Evolutionary conservation across 2,888 invertebrate species (phyloP), one percentile per base, ranked within the genome.

Genomic region (Ormyrus rosae): DNA sequence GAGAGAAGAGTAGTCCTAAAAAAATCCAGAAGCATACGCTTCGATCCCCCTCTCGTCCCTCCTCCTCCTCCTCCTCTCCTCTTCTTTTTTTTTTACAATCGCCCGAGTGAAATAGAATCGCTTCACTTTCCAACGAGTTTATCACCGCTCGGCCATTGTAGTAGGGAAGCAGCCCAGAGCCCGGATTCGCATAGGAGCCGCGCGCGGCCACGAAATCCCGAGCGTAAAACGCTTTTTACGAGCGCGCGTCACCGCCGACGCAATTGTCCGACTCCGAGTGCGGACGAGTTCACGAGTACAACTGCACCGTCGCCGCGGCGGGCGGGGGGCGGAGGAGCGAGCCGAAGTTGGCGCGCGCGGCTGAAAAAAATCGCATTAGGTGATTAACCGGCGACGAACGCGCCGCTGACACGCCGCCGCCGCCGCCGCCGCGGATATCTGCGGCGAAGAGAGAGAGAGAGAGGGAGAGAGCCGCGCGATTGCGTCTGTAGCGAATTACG

Each of bases 31-130:
- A 50, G 67, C 65, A 64, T 65, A 65, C 55, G 19, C 55, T 58
- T 58, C 56, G 34, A 34, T 34, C 34, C 34, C 34, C 3, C 34
- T 2, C 61, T 13, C 19, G 19, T 46, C n/a, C 55, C 19, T 6
- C 13, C 69, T 19, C 10, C 45, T 56, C 51, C 53, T 48, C n/a
- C 48, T 46, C 51, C 53, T 48, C n/a, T 34, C 13, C 19, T 53
- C 7, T 51, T 13, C 45, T 10, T 45, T 74, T 73, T 65, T 58
- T 63, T 75, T 77, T 78, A 74, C 78, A 70, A 74, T 73, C 81
- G 67, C 65, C 56, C 65, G 74, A 81, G 73, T 81, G 77, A 81
- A 81, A 81, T 81, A 74, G 78, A 81, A 78, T 81, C 74, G 81
- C 68, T 77, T 78, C 77, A 78, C 70, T 81, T 77, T 77, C 70